Evolutionary conservation across 2,113 vertebrate species (phyloP).

Genomic region (Asarcornis scutulata): DNA sequence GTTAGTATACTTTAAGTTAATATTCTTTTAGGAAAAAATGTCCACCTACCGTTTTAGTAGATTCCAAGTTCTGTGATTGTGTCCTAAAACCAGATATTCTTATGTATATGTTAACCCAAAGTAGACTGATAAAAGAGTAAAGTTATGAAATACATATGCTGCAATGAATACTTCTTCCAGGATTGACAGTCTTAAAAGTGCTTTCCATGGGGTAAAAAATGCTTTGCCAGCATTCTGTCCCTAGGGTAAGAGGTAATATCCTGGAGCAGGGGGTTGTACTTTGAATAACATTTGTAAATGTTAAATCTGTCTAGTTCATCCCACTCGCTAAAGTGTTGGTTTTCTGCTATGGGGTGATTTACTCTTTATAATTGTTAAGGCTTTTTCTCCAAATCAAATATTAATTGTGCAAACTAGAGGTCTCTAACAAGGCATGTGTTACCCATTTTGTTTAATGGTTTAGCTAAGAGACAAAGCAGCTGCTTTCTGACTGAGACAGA

Average conservation of each 20-base stretch:
- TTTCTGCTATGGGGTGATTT: not conserved
- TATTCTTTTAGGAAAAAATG: not conserved
- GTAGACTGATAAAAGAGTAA: conserved; percentile 16
- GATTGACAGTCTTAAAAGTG: conserved; percentile 57
- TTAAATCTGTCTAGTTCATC: conserved; percentile 7
- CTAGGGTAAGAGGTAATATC: conserved; percentile 72
- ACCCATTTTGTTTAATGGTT: conserved; percentile 62
- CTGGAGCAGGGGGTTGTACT: conserved; percentile 59
- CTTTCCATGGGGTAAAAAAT: conserved; percentile 65
- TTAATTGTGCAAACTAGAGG: conserved; percentile 32
- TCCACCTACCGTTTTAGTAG: conserved; percentile 72
- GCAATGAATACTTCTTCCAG: conserved; percentile 42
- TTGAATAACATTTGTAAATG: conserved; percentile 5
- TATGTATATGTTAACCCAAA: conserved; percentile 41
- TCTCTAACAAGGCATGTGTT: conserved; percentile 61
- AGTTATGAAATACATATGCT: conserved; percentile 53
- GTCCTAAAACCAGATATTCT: conserved; percentile 39
- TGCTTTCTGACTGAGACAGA: conserved; percentile 52
- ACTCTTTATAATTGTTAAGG: not conserved
- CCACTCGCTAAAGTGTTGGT: not conserved
- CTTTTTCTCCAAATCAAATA: conserved; percentile 31
- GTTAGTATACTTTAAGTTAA: not conserved
- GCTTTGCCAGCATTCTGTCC: conserved; percentile 72
- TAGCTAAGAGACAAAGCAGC: conserved; percentile 64
- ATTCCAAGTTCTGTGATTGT: conserved; percentile 51